Evolutionary conservation across 2,113 vertebrate genomes (phyloP).

Genomic region (Gavia stellata): DNA sequence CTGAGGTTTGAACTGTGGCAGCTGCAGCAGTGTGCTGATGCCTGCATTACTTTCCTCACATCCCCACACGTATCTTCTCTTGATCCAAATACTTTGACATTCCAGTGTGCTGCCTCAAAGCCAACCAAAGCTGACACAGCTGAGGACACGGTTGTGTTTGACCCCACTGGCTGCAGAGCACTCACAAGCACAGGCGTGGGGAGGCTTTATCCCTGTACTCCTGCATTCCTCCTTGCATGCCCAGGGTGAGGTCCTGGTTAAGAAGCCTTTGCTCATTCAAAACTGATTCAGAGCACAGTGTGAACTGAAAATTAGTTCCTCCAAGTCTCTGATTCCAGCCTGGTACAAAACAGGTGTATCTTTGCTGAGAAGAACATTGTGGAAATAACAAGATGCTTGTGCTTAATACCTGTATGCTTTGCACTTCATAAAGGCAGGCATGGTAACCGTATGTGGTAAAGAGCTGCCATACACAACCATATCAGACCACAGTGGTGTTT

Average conservation of each 20-base stretch:
- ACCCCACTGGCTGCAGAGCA: neutral
- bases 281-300: neutral
- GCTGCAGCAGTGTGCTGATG: neutral
- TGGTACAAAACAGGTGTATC: neutral
- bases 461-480: neutral
- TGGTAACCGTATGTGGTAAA: fast-evolving
- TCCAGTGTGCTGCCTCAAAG: neutral
- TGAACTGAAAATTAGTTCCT: neutral
- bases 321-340: neutral
- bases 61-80: neutral
- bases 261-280: neutral
- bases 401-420: neutral
- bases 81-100: neutral
- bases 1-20: neutral
- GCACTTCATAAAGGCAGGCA: neutral
- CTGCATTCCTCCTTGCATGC: neutral
- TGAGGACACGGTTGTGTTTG: neutral
- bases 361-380: neutral
- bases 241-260: neutral
- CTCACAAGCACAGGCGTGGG: neutral
- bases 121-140: neutral
- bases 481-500: neutral
- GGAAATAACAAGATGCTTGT: neutral
- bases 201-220: neutral
- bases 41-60: neutral